Percentiles rank a stretch among this genome's conserved stretches.
Conservation (phyloP, 2,113 vertebrate species). For the Octodon degus region DNA sequence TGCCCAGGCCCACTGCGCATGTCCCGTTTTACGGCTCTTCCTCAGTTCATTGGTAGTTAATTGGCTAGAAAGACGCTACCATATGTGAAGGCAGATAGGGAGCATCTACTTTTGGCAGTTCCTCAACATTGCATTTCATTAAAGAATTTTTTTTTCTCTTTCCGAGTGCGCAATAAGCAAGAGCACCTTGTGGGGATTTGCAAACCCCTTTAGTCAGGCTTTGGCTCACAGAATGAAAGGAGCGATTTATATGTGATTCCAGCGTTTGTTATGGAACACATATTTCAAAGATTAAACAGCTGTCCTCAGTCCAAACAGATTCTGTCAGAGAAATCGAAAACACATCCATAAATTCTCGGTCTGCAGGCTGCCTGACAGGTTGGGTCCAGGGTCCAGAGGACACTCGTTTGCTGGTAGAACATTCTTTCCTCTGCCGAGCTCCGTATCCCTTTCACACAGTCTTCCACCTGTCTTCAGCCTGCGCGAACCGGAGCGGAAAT, state of each 20-base stretch:
- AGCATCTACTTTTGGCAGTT: constrained; percentile 76
- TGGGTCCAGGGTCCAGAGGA: constrained; percentile 18
- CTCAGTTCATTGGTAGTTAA: constrained; percentile 72
- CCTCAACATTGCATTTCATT: constrained; percentile 79
- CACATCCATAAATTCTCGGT: constrained; percentile 9
- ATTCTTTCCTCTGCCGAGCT: not conserved
- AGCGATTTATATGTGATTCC: constrained; percentile 71
- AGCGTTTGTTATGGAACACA: constrained; percentile 71
- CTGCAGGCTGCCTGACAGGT: constrained; percentile 56
- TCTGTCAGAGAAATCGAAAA: constrained; percentile 73
- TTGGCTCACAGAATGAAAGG: constrained; percentile 66
- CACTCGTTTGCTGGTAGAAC: not conserved
- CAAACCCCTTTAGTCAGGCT: constrained; percentile 61
- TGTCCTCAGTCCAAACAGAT: constrained; percentile 74
- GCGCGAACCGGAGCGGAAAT: not conserved
- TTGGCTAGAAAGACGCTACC: constrained; percentile 72
- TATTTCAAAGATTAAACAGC: constrained; percentile 78
- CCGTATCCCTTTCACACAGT: not conserved
- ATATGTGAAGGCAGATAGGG: constrained; percentile 66
- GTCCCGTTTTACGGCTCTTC: constrained; percentile 39
- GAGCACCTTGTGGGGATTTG: constrained; percentile 78
- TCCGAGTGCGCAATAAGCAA: constrained; percentile 75
- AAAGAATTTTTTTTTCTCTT: constrained; percentile 73
- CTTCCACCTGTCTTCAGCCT: not conserved
- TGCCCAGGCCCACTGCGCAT: not conserved